These are phyloP conservation scores for Musca domestica DNA, from an alignment of 1,140 invertebrate genomes.

Conservation along the genomic window DNA sequence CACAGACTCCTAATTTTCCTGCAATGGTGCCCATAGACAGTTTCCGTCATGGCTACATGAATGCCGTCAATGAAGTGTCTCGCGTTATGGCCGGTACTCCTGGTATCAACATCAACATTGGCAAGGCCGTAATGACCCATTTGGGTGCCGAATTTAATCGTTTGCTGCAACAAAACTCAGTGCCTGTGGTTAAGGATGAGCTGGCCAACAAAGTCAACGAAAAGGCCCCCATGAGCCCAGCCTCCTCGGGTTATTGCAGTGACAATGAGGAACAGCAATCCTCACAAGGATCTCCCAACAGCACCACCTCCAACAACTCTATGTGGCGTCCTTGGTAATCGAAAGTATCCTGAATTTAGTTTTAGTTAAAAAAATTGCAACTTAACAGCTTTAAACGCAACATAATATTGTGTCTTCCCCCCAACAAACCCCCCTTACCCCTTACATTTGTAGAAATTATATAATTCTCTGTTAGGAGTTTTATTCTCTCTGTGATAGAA, in stretches of 20 bases:
- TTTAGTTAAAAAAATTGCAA: slow-evolving; percentile 34
- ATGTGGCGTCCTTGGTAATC: slow-evolving; percentile 67
- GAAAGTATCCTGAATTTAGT: too few relatives aligned
- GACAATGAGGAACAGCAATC: slow-evolving; percentile 34
- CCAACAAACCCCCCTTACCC: background rate
- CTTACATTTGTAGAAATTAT: too few relatives aligned
- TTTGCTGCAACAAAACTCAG: slow-evolving; percentile 50
- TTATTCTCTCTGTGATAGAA: slow-evolving; percentile 10
- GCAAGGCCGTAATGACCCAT: slow-evolving; percentile 83
- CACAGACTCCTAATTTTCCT: slow-evolving; percentile 54
- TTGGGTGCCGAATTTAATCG: slow-evolving; percentile 77
- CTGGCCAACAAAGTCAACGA: background rate
- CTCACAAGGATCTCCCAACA: slow-evolving; percentile 7
- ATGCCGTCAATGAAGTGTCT: slow-evolving; percentile 88
- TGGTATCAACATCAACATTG: slow-evolving; percentile 78
- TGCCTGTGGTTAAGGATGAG: background rate
- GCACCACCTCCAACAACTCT: slow-evolving; percentile 36
- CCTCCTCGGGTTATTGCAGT: slow-evolving; percentile 46
- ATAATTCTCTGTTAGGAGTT: background rate
- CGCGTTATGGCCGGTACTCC: slow-evolving; percentile 79
- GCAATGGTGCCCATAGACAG: slow-evolving; percentile 58
- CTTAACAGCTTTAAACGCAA: slow-evolving; percentile 2
- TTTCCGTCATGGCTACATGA: slow-evolving; percentile 86
- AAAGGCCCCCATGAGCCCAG: slow-evolving; percentile 36
- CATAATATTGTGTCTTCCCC: slow-evolving; percentile 4